Conservation (phyloP, 2,888 invertebrate species). For the Dryococelus australis region DNA sequence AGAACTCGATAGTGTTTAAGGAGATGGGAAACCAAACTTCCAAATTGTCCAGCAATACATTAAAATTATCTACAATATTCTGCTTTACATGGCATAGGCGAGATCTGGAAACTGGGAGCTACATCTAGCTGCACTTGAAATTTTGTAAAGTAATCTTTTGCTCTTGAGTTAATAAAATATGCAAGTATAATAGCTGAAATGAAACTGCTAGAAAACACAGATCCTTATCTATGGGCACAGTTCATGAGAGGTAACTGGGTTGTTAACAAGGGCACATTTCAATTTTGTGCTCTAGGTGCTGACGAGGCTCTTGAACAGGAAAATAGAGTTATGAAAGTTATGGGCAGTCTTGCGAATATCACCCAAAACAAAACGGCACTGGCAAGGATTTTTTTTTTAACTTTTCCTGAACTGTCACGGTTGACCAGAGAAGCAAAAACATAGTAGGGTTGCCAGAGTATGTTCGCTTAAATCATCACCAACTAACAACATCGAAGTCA, state of each 20-base stretch:
- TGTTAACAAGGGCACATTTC: conserved; percentile 29
- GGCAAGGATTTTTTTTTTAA: background rate
- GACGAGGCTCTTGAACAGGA: conserved; percentile 17
- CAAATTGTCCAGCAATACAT: conserved; percentile 11
- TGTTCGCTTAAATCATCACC: background rate
- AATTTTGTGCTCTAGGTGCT: conserved; percentile 13
- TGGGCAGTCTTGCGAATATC: background rate
- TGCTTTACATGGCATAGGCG: background rate
- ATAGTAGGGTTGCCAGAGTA: no score
- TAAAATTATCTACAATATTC: conserved; percentile 18
- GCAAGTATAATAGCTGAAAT: conserved; percentile 33
- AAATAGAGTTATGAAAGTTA: conserved; percentile 20
- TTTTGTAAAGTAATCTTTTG: conserved; percentile 32
- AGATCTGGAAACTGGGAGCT: conserved; percentile 28
- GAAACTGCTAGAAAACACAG: background rate
- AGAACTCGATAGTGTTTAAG: background rate
- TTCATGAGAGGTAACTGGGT: conserved; percentile 32
- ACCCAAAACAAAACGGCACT: background rate
- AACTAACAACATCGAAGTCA: background rate
- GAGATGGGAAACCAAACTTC: conserved; percentile 1
- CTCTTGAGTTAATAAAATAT: conserved; percentile 33
- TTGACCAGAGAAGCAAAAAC: no score
- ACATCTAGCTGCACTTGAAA: conserved; percentile 29
- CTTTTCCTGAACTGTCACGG: background rate
- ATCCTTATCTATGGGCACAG: conserved; percentile 12